These are phyloP conservation scores for Diceros bicornis DNA, from an alignment of 2,797 vertebrate genomes.

Conservation along the genomic window DNA sequence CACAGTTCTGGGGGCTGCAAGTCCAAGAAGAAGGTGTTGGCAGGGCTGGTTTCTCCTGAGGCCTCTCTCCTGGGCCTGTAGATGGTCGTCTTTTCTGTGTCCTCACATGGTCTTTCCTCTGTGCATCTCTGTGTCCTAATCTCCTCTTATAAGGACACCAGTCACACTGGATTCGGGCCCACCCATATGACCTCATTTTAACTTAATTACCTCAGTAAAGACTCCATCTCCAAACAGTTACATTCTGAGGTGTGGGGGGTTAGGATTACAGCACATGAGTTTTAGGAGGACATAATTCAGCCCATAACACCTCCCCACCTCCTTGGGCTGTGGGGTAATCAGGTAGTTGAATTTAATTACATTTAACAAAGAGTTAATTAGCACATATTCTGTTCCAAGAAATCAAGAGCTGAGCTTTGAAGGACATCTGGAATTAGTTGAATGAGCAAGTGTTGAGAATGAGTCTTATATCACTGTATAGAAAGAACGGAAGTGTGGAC, in stretches of 20 bases:
- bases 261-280: not conserved
- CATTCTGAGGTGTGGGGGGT: not conserved
- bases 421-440: not conserved
- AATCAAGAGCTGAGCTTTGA: not conserved
- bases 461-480: not conserved
- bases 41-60: not conserved
- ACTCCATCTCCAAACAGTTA: not conserved
- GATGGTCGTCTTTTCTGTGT: not conserved
- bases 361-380: slow-evolving; percentile 1
- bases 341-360: not conserved
- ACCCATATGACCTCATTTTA: not conserved
- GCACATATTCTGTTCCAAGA: not conserved
- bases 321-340: not conserved
- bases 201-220: not conserved
- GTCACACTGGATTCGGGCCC: not conserved
- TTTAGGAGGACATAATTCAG: not conserved
- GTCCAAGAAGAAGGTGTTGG: not conserved
- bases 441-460: not conserved
- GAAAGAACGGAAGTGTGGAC: not conserved
- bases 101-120: not conserved
- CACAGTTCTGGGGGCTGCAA: not conserved
- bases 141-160: not conserved
- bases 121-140: not conserved
- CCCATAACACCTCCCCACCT: not conserved
- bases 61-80: not conserved